These are phyloP conservation scores for Luffia ferchaultella DNA, from an alignment of 2,888 invertebrate species.

Conservation along the genomic window DNA sequence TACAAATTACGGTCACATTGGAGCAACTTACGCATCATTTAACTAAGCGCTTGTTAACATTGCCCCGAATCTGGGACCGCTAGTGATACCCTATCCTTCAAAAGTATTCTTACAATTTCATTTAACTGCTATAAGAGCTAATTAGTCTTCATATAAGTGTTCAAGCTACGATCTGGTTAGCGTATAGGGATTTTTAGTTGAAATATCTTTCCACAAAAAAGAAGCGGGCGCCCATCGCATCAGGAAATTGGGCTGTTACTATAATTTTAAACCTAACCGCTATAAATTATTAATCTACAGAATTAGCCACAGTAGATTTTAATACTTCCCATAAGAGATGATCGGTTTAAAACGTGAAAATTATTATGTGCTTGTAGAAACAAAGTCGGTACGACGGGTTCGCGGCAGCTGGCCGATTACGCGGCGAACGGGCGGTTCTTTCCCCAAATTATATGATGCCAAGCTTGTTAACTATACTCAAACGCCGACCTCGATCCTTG, in stretches of 20 bases:
- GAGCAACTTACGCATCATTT: constrained; percentile 26
- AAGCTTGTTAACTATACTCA: constrained; percentile 31
- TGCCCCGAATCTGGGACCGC: too few species aligned
- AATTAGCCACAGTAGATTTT: constrained; percentile 15
- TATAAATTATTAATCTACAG: neutral
- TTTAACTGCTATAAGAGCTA: too few species aligned
- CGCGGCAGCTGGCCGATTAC: constrained; percentile 30
- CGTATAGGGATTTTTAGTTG: too few species aligned
- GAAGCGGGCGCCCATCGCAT: too few species aligned
- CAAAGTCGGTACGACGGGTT: constrained; percentile 9
- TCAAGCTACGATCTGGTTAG: too few species aligned
- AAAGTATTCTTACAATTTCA: too few species aligned
- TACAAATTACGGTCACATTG: constrained; percentile 46
- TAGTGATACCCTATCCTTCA: too few species aligned
- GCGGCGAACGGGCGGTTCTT: constrained; percentile 19
- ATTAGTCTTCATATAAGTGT: too few species aligned
- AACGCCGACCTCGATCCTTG: constrained; percentile 11
- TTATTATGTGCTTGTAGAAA: constrained; percentile 32
- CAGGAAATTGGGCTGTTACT: too few species aligned
- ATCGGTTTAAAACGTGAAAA: constrained; percentile 45
- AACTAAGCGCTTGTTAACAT: constrained; percentile 26
- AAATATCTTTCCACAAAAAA: too few species aligned
- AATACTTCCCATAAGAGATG: constrained; percentile 18
- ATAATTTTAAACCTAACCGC: neutral
- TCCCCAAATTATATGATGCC: constrained; percentile 46